Conservation (phyloP, 2,113 vertebrate species). For the Tachuris rubrigastra region DNA sequence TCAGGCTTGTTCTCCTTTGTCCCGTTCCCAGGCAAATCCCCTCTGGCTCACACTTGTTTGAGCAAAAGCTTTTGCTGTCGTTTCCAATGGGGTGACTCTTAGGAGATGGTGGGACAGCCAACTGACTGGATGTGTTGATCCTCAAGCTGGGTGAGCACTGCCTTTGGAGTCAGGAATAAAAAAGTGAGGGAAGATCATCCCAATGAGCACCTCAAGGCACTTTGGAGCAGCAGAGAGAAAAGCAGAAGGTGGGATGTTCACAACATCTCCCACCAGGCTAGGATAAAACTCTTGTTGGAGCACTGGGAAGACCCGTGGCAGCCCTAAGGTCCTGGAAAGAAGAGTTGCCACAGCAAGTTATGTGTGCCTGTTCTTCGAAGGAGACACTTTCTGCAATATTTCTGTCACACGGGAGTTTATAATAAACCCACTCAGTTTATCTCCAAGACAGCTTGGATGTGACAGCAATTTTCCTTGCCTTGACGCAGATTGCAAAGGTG, state of each 20-base stretch:
- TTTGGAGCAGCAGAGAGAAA: not conserved
- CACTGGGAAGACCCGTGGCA: not conserved
- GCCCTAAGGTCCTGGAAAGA: not conserved
- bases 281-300: not conserved
- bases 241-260: not conserved
- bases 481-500: not conserved
- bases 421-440: not conserved
- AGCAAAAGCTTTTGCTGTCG: not conserved
- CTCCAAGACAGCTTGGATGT: not conserved
- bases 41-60: fast-evolving
- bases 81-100: not conserved
- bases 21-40: not conserved
- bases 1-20: not conserved
- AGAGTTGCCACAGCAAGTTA: not conserved
- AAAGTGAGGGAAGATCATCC: not conserved
- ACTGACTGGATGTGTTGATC: not conserved
- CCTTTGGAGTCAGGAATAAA: not conserved
- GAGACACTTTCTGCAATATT: not conserved
- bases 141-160: not conserved
- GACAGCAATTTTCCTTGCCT: not conserved
- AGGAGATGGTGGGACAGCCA: not conserved
- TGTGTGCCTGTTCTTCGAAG: not conserved
- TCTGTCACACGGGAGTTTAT: not conserved
- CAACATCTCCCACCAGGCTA: not conserved
- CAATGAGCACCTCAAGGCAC: not conserved